Conservation (phyloP, 2,113 vertebrate species). For the Malurus cyaneus region DNA sequence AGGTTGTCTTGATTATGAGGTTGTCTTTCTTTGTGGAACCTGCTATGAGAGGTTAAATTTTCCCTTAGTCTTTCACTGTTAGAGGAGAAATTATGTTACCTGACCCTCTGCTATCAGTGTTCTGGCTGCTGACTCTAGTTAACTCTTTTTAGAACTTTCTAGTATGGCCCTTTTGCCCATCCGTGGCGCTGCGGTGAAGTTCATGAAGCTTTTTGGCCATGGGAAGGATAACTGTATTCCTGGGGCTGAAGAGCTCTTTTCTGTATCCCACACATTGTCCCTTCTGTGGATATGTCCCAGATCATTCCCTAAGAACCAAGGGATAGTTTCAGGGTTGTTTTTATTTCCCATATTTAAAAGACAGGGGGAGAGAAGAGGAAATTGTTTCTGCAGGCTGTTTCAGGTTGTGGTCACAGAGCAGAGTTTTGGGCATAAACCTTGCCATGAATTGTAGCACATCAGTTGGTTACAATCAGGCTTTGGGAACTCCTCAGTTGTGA, state of each 20-base stretch:
- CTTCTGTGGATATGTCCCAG: neutral
- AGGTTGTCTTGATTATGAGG: neutral
- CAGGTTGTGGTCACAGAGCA: neutral
- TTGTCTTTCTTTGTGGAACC: neutral
- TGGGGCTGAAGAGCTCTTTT: neutral
- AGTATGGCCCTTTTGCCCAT: neutral
- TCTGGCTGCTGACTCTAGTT: neutral
- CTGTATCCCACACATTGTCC: neutral
- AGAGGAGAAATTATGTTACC: neutral
- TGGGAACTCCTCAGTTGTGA: neutral
- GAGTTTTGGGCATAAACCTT: neutral
- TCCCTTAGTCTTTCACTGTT: neutral
- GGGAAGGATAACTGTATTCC: neutral
- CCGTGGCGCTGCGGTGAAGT: neutral
- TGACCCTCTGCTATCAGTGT: neutral
- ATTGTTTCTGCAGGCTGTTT: neutral
- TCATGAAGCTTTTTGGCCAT: neutral
- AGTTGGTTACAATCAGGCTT: neutral
- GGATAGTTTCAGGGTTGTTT: neutral
- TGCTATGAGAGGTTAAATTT: neutral
- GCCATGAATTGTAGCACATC: neutral
- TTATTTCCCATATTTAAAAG: neutral
- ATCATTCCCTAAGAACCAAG: neutral
- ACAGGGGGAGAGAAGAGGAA: neutral
- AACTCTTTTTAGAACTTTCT: neutral